Evolutionary conservation across 2,888 invertebrate species (phyloP), one percentile per base, ranked within the genome.

Genomic region (Pheosia tremula): DNA sequence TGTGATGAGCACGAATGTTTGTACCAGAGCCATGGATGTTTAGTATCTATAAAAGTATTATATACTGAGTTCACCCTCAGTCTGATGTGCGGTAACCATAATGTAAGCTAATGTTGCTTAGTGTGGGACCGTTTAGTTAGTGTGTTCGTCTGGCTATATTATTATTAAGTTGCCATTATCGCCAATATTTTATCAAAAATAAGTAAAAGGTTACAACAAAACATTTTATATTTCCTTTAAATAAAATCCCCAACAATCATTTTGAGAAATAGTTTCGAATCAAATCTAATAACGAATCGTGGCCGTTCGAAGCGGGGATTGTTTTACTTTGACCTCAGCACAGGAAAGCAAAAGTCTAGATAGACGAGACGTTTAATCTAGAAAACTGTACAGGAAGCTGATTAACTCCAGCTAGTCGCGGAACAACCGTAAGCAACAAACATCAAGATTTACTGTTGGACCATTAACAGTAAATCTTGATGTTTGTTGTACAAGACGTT

Each of bases 401-500:
- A 92, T 91, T 90, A 90, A 87, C 86, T 87, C 88, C 84, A 85
- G 84, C 68, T 78, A 78, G 79, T 81, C 79, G 81, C 79, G 72
- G 59, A 61, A 57, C 41, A 82, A 78, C 80, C 74, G 72, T 77
- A 80, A 76, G 82, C 81, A 80, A 81, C 86, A 87, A 91, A 89
- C 89, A 86, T 79, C 80, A 77, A 80, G 86, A 91, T 92, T 92
- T 91, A 91, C 90, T 83, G 89, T 87, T 89, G 82, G 86, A 80
- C 83, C 83, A n/a, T n/a, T n/a, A n/a, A n/a, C n/a, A n/a, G n/a
- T n/a, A n/a, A n/a, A n/a, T n/a, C n/a, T n/a, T n/a, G n/a, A n/a
- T n/a, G n/a, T n/a, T n/a, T n/a, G n/a, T n/a, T n/a, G 80, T 77
- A 82, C 82, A 80, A 83, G 86, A 88, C 87, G 83, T 82, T 85